Percentiles rank a stretch among this genome's conserved stretches.
phyloP scores from a whole-genome alignment of 2,113 vertebrate species.

The Monarcha castaneiventris region DNA sequence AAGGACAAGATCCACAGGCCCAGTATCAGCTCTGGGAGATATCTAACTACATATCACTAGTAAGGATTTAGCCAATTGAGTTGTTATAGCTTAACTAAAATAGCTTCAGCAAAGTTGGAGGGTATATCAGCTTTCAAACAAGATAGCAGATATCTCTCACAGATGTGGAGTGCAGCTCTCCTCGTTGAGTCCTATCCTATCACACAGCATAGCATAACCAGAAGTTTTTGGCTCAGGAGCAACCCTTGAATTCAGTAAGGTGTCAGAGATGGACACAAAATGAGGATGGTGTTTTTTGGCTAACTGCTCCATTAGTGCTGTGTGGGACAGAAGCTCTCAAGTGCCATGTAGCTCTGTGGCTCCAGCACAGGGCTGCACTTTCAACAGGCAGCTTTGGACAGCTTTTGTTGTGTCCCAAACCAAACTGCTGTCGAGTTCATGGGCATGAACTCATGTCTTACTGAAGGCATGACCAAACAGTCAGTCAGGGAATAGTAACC shows the following conservation, averaged over 20 bases:
- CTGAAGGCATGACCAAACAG: neutral
- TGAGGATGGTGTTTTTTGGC: neutral
- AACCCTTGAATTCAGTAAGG: neutral
- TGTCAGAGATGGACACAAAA: neutral
- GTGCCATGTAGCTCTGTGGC: accelerated
- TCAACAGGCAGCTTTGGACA: neutral
- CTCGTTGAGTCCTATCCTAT: neutral
- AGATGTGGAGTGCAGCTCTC: constrained; percentile 55
- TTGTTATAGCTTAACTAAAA: constrained; percentile 65
- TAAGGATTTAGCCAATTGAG: constrained; percentile 63
- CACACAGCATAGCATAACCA: neutral
- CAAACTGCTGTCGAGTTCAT: neutral
- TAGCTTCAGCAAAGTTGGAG: constrained; percentile 55
- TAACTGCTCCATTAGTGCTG: neutral
- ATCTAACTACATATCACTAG: constrained; percentile 57
- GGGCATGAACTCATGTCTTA: neutral
- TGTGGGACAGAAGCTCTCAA: neutral
- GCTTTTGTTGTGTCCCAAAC: neutral
- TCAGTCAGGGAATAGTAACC: neutral
- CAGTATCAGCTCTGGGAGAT: constrained; percentile 52
- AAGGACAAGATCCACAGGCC: constrained; percentile 35
- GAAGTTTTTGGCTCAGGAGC: constrained; percentile 1
- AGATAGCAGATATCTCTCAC: constrained; percentile 54
- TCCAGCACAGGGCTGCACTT: neutral
- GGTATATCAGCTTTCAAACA: constrained; percentile 56